Percentiles rank a stretch among this genome's conserved stretches.
phyloP scores from a whole-genome alignment of 2,888 invertebrate genomes.

The Acleris holmiana region DNA sequence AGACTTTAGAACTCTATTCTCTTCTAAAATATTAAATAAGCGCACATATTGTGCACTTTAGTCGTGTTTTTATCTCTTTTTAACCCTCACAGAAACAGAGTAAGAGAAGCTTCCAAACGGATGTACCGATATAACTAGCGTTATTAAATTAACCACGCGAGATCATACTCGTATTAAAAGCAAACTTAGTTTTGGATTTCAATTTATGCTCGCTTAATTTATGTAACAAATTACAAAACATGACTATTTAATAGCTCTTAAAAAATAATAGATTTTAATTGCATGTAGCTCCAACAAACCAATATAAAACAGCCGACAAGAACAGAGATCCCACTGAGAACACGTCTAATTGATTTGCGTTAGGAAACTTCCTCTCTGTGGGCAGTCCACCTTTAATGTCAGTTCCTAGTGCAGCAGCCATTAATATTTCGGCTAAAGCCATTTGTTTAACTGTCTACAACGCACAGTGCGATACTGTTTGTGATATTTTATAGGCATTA shows the following conservation, averaged over 20 bases:
- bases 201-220: not conserved
- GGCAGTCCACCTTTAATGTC: conserved; percentile 59
- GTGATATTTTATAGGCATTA: conserved; percentile 36
- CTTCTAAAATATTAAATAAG: too few relatives aligned
- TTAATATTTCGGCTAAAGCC: conserved; percentile 58
- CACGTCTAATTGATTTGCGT: conserved; percentile 58
- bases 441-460: conserved; percentile 46
- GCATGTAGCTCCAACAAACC: conserved; percentile 33
- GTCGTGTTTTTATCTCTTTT: too few relatives aligned
- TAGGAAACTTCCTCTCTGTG: conserved; percentile 47
- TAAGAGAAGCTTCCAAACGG: too few relatives aligned
- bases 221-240: conserved; percentile 16
- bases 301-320: conserved; percentile 23
- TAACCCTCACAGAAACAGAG: too few relatives aligned
- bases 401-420: conserved; percentile 57
- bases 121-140: too few relatives aligned
- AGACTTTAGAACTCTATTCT: too few relatives aligned
- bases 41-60: too few relatives aligned
- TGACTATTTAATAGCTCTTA: conserved; percentile 3
- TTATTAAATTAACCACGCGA: too few relatives aligned
- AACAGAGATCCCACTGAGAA: conserved; percentile 51
- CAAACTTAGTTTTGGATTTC: not conserved
- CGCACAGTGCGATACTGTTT: conserved; percentile 30
- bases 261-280: conserved; percentile 40
- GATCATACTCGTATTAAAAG: too few relatives aligned